Evolutionary conservation across 92 coral and sea anemone genomes (phyloP).

Genomic region (Porites rus): DNA sequence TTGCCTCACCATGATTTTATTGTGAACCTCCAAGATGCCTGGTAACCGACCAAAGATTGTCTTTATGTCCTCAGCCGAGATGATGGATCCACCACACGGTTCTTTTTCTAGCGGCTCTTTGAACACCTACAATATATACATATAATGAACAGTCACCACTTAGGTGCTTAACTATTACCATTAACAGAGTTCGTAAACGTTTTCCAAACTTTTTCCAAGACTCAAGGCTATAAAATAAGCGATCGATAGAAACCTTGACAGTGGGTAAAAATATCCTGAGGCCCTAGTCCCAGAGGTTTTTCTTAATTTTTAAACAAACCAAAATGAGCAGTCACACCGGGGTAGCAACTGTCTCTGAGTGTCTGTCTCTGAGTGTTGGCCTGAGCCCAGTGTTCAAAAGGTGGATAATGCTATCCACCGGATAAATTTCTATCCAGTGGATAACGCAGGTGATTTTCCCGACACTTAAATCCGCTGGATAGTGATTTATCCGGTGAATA

Average conservation of each 20-base stretch:
- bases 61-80: constrained; percentile 95
- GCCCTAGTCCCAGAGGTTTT: neutral
- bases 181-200: no score
- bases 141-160: neutral
- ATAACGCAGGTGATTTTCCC: no score
- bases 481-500: no score
- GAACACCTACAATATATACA: constrained; percentile 67
- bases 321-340: no score
- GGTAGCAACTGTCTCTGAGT: no score
- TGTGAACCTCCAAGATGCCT: constrained; percentile 95
- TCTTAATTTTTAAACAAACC: no score
- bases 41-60: constrained; percentile 99
- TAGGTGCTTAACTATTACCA: no score
- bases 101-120: constrained; percentile 93
- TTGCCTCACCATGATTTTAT: constrained; percentile 83
- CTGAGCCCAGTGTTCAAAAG: no score
- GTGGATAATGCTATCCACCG: no score
- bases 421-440: no score
- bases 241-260: neutral
- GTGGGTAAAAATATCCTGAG: neutral
- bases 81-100: constrained; percentile 94
- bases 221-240: neutral
- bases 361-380: no score
- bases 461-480: no score
- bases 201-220: neutral